Base-by-base conservation (phyloP, 2,113 vertebrate species). In the Pseudorhombus dupliciocellatus region DNA sequence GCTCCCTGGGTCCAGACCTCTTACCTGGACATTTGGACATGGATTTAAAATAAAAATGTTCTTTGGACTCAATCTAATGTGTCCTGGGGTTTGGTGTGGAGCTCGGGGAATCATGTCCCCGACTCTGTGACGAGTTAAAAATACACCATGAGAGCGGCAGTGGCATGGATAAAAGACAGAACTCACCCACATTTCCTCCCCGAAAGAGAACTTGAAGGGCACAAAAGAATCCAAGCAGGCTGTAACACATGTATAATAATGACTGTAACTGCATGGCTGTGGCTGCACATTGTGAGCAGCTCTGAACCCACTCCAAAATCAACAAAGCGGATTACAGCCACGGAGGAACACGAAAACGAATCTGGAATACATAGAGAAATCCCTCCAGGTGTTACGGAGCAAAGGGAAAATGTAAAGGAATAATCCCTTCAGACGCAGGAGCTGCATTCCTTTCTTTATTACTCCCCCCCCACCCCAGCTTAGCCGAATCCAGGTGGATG, bases 361-460 rank as follows among this genome's bases (percentile, higher is more conserved):
- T 58, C 25, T 66, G 44, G 75, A 67, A 70, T 26, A 75, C 60
- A 69, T 65, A 70, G 51, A 75, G 75, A 88, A 84, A 79, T 79
- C 82, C 80, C 59, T 80, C 58, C 85, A 88, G 85, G 88, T 89
- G 82, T 87, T 84, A 67, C n/a, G 15, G 73, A 70, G 77, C 72
- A 68, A 81, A 74, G 65, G 65, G 77, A 74, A 84, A 77, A 79
- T 48, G 71, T 73, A 83, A 74, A 59, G 54, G 65, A 83, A 80
- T 89, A 88, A 91, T 89, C 86, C 83, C 62, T 66, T 78, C 1
- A 40, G 83, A 89, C 11, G 75, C 77, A 77, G 51, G 70, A 66
- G 66, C 66, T 81, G 78, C 88, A 92, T 92, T 92, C 90, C 89
- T 85, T 86, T 90, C 90, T 88, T 92, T 91, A 90, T 91, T 91